Evolutionary conservation across 2,113 vertebrate species (phyloP).

Genomic region (Myotis brandtii): DNA sequence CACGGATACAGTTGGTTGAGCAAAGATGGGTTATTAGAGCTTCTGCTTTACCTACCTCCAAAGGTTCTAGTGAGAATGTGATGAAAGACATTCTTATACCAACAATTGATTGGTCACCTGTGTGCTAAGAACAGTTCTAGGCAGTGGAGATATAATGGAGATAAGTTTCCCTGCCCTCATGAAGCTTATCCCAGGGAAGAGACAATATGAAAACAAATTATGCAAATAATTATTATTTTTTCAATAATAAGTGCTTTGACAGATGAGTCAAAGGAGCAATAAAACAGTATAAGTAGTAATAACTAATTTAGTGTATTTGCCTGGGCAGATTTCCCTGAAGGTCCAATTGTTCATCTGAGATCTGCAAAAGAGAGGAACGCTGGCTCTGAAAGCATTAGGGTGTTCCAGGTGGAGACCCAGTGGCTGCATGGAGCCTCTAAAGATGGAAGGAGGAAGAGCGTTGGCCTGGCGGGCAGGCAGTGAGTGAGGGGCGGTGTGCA

Average conservation of each 20-base stretch:
- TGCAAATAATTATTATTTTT: neutral
- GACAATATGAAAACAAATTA: neutral
- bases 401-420: neutral
- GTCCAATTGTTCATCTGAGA: neutral
- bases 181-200: neutral
- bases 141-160: neutral
- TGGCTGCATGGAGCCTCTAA: fast-evolving
- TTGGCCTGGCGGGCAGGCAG: neutral
- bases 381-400: neutral
- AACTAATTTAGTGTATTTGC: neutral
- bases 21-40: neutral
- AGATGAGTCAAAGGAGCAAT: neutral
- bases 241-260: neutral
- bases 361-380: neutral
- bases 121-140: neutral
- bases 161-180: neutral
- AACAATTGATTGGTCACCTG: neutral
- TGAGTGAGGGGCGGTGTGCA: neutral
- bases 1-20: neutral
- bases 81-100: neutral
- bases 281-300: neutral
- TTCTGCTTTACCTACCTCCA: neutral
- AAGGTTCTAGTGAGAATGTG: neutral
- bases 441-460: neutral
- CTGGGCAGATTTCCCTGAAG: neutral